phyloP scores from a whole-genome alignment of 2,888 invertebrate genomes.

The Hirtodrosophila confusa region DNA sequence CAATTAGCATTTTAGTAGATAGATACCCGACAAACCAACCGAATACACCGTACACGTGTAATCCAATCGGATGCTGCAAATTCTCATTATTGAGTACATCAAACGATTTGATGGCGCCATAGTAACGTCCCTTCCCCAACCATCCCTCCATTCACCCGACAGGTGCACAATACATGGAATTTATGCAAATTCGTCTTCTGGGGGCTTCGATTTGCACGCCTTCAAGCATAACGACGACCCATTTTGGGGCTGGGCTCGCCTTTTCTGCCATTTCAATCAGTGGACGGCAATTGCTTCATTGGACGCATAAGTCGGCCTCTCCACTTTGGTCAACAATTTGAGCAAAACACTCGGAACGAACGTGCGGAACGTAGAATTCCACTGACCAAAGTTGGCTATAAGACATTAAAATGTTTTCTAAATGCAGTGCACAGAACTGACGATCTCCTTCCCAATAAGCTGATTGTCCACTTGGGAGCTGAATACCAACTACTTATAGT shows the following conservation, averaged over 20 bases:
- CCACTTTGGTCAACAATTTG: constrained; percentile 66
- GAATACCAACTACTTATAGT: constrained; percentile 7
- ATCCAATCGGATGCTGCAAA: constrained; percentile 61
- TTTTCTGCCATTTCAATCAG: constrained; percentile 60
- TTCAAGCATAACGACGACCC: constrained; percentile 42
- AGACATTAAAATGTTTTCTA: constrained; percentile 47
- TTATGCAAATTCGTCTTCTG: constrained; percentile 59
- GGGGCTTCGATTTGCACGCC: constrained; percentile 51
- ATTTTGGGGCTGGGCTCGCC: constrained; percentile 38
- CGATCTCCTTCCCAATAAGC: constrained; percentile 22
- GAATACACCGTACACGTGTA: constrained; percentile 42
- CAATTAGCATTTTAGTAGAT: constrained; percentile 63
- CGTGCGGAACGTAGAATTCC: constrained; percentile 48
- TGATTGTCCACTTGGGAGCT: constrained; percentile 16
- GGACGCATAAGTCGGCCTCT: constrained; percentile 40
- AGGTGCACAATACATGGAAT: constrained; percentile 48
- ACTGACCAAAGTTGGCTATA: constrained; percentile 60
- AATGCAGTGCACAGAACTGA: constrained; percentile 11
- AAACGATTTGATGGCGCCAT: constrained; percentile 55
- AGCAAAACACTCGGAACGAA: constrained; percentile 11
- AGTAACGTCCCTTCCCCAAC: constrained; percentile 15
- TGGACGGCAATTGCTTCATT: constrained; percentile 59
- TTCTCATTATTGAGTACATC: constrained; percentile 59
- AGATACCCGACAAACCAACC: constrained; percentile 31
- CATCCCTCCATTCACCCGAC: constrained; percentile 2